A percentile compares a stretch with the other conserved stretches of the same genome.
Conservation (phyloP, 1,140 invertebrate species). For the Euwallacea fornicatus region DNA sequence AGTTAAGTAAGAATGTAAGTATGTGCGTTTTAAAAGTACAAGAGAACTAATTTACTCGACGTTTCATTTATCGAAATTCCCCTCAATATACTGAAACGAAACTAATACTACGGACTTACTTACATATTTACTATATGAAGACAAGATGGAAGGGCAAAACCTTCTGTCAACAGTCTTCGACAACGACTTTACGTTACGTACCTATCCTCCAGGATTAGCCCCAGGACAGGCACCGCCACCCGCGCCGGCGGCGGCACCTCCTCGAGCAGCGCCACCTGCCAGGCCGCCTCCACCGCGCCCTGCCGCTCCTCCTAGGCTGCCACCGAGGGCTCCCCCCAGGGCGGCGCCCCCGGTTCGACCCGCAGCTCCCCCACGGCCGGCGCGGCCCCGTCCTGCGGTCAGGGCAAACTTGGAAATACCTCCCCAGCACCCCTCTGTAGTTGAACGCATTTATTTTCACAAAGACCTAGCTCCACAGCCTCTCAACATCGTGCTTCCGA, state of each 20-base stretch:
- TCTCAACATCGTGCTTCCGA: constrained; percentile 4
- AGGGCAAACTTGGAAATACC: not conserved
- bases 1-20: constrained; percentile 34
- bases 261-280: constrained; percentile 29
- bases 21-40: constrained; percentile 3
- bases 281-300: constrained; percentile 8
- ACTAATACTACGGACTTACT: constrained; percentile 23
- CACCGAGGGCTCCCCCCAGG: not conserved
- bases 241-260: constrained; percentile 16
- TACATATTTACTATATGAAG: constrained; percentile 23
- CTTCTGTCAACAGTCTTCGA: not conserved
- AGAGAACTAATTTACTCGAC: too few relatives aligned
- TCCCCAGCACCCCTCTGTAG: not conserved
- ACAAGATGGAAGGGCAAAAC: not conserved
- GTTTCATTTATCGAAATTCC: too few relatives aligned
- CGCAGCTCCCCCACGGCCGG: not conserved
- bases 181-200: constrained; percentile 1
- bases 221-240: constrained; percentile 31
- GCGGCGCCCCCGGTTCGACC: not conserved
- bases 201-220: constrained; percentile 8
- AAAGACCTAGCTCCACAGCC: constrained; percentile 1
- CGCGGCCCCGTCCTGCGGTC: not conserved
- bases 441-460: constrained; percentile 29
- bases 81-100: not conserved
- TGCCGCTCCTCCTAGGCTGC: not conserved